Conservation (phyloP, 2,888 invertebrate species). For the Noctua pronuba region DNA sequence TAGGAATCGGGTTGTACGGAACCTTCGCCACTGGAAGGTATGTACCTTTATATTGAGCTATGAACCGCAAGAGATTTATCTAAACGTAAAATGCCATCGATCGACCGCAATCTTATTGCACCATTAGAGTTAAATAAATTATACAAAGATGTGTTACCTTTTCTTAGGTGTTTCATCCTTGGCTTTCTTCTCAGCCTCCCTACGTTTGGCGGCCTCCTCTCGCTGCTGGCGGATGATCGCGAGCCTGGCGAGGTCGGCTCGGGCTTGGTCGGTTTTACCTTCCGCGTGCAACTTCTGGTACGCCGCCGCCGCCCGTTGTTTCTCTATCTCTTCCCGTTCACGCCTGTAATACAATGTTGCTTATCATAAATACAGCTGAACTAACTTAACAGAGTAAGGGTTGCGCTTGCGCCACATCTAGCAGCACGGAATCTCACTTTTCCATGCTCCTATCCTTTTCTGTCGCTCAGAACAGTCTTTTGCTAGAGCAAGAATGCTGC, state of each 20-base stretch:
- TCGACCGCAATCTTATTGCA: neutral
- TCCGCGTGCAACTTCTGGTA: slow-evolving; percentile 98
- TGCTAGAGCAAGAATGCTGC: too few relatives aligned
- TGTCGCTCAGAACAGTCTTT: neutral
- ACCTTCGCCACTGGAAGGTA: too few relatives aligned
- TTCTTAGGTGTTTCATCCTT: slow-evolving; percentile 87
- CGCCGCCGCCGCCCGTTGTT: slow-evolving; percentile 96
- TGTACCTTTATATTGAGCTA: too few relatives aligned
- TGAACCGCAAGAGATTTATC: neutral
- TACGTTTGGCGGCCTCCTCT: slow-evolving; percentile 97
- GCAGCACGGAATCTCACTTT: neutral
- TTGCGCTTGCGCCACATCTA: neutral
- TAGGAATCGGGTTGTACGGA: too few relatives aligned
- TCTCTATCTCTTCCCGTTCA: slow-evolving; percentile 97
- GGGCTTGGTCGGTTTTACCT: slow-evolving; percentile 98
- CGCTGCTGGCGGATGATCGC: slow-evolving; percentile 98
- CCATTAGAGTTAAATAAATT: neutral
- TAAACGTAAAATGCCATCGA: neutral
- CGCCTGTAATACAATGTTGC: slow-evolving; percentile 81
- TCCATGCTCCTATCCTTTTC: neutral
- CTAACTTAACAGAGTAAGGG: neutral
- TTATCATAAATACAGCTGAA: neutral
- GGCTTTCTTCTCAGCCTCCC: slow-evolving; percentile 96
- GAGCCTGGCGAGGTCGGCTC: slow-evolving; percentile 97
- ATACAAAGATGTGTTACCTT: slow-evolving; percentile 68